Conservation (phyloP, 2,888 invertebrate species). For the Macrophya alboannulata region DNA sequence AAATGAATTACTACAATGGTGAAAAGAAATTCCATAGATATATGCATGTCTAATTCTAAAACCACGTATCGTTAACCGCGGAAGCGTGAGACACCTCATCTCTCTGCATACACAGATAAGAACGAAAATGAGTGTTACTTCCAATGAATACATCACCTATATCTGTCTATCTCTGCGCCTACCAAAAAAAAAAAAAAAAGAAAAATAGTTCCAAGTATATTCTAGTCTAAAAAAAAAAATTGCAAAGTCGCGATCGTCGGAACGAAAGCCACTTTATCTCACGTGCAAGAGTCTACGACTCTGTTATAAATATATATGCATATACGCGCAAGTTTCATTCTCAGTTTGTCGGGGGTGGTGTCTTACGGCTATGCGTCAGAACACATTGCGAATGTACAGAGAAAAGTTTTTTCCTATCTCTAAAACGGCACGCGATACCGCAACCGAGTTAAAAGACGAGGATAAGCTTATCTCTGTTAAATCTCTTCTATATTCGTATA, state of each 20-base stretch:
- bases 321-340: background rate
- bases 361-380: no score
- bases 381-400: background rate
- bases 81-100: conserved; percentile 31
- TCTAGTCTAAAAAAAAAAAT: background rate
- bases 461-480: background rate
- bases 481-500: background rate
- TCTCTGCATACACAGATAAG: background rate
- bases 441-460: background rate
- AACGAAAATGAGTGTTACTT: background rate
- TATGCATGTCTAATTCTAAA: background rate
- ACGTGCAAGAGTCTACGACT: no score
- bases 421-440: conserved; percentile 13
- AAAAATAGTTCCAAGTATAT: no score
- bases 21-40: background rate
- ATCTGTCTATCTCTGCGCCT: background rate
- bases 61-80: background rate
- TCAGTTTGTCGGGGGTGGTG: background rate
- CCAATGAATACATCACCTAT: background rate
- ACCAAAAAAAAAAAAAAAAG: background rate
- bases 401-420: conserved; percentile 3
- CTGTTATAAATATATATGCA: background rate
- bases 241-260: background rate
- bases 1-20: background rate
- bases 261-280: no score